phyloP scores from a whole-genome alignment of 37 sponge, comb jelly and placozoan species.

The Bolinopsis microptera region DNA sequence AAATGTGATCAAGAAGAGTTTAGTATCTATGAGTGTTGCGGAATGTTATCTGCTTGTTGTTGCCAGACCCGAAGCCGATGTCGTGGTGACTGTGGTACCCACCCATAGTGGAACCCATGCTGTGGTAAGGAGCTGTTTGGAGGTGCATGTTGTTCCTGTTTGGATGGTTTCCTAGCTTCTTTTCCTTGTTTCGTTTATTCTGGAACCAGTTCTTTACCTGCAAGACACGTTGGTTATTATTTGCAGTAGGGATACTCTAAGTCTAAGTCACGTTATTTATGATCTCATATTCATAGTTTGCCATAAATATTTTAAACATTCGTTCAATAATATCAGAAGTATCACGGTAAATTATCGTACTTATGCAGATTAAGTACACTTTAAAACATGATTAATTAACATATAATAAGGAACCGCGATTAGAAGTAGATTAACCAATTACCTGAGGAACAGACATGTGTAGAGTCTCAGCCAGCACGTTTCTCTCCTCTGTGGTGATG shows the following conservation, averaged over 20 bases:
- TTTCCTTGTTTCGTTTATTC: slow-evolving; percentile 62
- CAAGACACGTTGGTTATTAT: too few relatives aligned
- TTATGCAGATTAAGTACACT: too few relatives aligned
- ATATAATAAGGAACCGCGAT: too few relatives aligned
- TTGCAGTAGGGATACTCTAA: not conserved
- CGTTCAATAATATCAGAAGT: too few relatives aligned
- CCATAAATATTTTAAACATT: too few relatives aligned
- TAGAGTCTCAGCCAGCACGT: not conserved
- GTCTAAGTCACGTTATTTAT: not conserved
- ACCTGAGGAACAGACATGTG: slow-evolving; percentile 55
- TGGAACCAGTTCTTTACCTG: slow-evolving; percentile 67
- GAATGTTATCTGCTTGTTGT: not conserved
- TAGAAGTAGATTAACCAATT: too few relatives aligned
- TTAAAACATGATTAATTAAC: too few relatives aligned
- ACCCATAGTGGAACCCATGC: not conserved
- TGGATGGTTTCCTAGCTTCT: slow-evolving; percentile 7
- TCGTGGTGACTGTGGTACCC: not conserved
- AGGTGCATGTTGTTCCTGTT: slow-evolving; percentile 52
- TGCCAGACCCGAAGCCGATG: not conserved
- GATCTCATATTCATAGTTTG: too few relatives aligned
- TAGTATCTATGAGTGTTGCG: not conserved
- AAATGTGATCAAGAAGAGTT: not conserved
- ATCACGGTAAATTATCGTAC: too few relatives aligned
- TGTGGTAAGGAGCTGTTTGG: not conserved
- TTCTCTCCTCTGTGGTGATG: slow-evolving; percentile 52